Conservation (phyloP, 2,888 invertebrate genomes). For the Cataglyphis altisquamis region DNA sequence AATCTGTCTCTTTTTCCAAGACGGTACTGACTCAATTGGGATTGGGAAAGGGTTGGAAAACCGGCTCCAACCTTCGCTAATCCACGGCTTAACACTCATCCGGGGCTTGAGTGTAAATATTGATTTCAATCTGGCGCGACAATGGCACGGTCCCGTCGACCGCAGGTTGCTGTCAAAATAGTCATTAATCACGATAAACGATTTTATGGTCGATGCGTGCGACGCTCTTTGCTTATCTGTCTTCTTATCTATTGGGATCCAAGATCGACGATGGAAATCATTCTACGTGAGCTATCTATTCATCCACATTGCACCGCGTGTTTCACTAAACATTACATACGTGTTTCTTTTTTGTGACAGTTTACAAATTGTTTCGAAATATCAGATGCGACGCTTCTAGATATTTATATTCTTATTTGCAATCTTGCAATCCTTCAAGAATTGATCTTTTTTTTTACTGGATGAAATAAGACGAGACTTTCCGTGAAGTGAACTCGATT, state of each 20-base stretch:
- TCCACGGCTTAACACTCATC: constrained; percentile 79
- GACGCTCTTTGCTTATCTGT: constrained; percentile 6
- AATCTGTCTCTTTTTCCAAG: constrained; percentile 32
- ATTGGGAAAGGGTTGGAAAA: constrained; percentile 78
- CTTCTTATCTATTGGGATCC: constrained; percentile 18
- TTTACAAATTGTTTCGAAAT: constrained; percentile 4
- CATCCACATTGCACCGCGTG: neutral
- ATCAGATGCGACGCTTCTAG: neutral
- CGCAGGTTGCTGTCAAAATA: constrained; percentile 83
- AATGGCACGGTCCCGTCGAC: constrained; percentile 73
- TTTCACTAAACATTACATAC: neutral
- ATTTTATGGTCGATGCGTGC: constrained; percentile 17
- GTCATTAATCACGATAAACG: constrained; percentile 77
- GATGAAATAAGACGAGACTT: neutral
- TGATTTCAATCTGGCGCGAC: constrained; percentile 82
- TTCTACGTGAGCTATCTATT: neutral
- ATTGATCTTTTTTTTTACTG: neutral
- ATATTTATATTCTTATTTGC: neutral
- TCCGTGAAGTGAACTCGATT: neutral
- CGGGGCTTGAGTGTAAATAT: constrained; percentile 83
- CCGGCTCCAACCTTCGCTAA: constrained; percentile 78
- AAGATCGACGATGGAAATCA: neutral
- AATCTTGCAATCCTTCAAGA: neutral
- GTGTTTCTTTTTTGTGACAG: neutral
- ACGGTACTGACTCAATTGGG: constrained; percentile 52